phyloP scores from a whole-genome alignment of 2,797 vertebrate species.

The Sebastes cheni region DNA sequence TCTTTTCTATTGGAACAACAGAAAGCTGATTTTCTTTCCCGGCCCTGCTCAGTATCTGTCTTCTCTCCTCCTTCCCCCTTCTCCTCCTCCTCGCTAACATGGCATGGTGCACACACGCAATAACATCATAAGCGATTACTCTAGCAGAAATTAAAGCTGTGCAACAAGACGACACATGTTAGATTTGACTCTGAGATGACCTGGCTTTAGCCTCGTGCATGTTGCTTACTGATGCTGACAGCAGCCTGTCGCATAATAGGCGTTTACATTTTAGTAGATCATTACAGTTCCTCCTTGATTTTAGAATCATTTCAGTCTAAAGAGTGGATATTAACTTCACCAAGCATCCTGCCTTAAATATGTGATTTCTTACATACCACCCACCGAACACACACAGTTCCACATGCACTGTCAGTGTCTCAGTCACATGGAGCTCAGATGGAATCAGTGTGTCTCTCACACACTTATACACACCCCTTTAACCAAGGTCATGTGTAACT shows the following conservation, averaged over 20 bases:
- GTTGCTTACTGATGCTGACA: not conserved
- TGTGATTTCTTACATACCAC: not conserved
- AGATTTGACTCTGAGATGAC: constrained; percentile 14
- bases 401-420: not conserved
- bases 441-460: constrained; percentile 27
- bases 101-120: not conserved
- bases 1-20: not conserved
- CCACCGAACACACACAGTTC: not conserved
- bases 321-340: not conserved
- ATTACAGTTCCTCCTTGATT: not conserved
- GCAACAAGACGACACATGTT: constrained; percentile 4
- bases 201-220: not conserved
- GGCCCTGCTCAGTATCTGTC: not conserved
- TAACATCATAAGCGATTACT: constrained; percentile 16
- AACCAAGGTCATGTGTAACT: constrained; percentile 56
- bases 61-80: not conserved
- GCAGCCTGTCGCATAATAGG: not conserved
- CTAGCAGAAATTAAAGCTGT: not conserved
- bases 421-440: constrained; percentile 56
- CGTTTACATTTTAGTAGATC: not conserved
- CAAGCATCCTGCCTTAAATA: not conserved
- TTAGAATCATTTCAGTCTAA: not conserved
- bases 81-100: not conserved
- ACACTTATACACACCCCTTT: constrained; percentile 20
- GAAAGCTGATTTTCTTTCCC: not conserved